phyloP scores from a whole-genome alignment of 2,888 invertebrate genomes.

The Lucinisca nassula region DNA sequence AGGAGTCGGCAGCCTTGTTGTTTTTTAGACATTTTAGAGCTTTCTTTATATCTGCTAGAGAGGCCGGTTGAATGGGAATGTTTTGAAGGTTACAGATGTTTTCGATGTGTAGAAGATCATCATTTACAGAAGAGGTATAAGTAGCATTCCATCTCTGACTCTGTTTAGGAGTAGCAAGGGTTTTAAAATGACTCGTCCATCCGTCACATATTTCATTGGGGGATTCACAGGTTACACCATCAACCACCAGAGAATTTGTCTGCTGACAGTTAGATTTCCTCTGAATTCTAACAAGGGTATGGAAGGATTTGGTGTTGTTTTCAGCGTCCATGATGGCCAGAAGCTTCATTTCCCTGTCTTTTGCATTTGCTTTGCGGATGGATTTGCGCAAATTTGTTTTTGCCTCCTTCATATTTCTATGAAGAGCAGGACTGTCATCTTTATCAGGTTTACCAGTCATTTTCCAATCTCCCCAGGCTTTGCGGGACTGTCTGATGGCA shows the following conservation, averaged over 20 bases:
- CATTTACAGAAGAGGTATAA: background rate
- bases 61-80: background rate
- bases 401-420: background rate
- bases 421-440: background rate
- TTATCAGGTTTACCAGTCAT: background rate
- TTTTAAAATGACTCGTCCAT: background rate
- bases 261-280: background rate
- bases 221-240: background rate
- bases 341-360: background rate
- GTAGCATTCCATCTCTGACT: background rate
- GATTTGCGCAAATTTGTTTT: background rate
- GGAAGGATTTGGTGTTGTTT: background rate
- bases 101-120: no score
- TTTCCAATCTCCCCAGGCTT: no score
- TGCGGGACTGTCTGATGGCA: background rate
- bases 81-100: background rate
- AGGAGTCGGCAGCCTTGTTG: background rate
- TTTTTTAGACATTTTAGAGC: background rate
- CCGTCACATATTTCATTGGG: no score
- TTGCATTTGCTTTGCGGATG: background rate
- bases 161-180: background rate
- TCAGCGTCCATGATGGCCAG: background rate
- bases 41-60: background rate
- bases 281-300: background rate
- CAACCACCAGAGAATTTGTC: background rate